Evolutionary conservation across 2,888 invertebrate genomes (phyloP).

Genomic region (Ganaspis brasiliensis): DNA sequence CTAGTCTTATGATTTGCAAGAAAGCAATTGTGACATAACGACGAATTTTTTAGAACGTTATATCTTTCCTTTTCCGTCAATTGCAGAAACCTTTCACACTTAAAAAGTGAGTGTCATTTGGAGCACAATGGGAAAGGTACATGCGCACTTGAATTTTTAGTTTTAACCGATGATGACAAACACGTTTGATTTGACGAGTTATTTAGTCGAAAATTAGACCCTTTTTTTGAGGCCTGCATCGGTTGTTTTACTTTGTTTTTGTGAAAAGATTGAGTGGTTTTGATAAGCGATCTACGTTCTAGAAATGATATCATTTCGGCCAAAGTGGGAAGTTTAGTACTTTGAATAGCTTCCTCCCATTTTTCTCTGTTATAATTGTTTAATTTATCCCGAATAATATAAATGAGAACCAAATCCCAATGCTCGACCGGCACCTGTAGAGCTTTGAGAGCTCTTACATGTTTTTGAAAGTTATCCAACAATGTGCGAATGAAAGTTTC

Average conservation of each 20-base stretch:
- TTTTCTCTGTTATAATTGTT: not conserved
- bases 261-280: not conserved
- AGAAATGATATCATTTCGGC: not conserved
- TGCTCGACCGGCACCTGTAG: conserved; percentile 13
- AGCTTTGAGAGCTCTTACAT: not conserved
- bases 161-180: not conserved
- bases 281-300: not conserved
- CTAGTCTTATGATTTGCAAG: not conserved
- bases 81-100: not conserved
- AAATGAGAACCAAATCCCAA: conserved; percentile 6
- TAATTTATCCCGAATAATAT: not conserved
- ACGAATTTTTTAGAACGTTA: not conserved
- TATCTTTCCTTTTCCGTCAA: not conserved
- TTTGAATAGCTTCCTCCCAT: not conserved
- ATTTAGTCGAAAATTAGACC: not conserved
- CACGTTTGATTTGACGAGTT: not conserved
- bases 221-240: no score
- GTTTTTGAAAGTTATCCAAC: conserved; percentile 33
- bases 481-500: conserved; percentile 3
- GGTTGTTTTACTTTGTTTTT: not conserved
- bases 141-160: not conserved
- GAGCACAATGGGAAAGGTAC: not conserved
- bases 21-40: not conserved
- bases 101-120: not conserved
- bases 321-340: not conserved